phyloP scores from a whole-genome alignment of 2,113 vertebrate genomes.

The Semnornis frantzii region DNA sequence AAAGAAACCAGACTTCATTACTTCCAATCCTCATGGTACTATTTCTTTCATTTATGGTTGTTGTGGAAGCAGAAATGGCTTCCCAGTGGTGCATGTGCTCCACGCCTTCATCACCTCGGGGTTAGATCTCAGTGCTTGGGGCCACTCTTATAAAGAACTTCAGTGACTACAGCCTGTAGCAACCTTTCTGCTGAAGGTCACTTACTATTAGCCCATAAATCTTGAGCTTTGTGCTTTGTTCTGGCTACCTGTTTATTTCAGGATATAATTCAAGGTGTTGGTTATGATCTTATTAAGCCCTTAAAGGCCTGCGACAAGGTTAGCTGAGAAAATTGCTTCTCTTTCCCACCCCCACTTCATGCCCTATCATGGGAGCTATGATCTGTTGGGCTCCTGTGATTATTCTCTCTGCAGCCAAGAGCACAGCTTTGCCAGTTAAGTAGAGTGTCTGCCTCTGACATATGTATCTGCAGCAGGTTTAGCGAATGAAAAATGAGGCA shows the following conservation, averaged over 20 bases:
- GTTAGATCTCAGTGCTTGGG: background rate
- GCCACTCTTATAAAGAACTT: background rate
- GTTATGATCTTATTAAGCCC: constrained; percentile 48
- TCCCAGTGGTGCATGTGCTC: constrained; percentile 4
- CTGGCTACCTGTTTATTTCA: constrained; percentile 64
- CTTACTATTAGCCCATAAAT: constrained; percentile 49
- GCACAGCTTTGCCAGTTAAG: background rate
- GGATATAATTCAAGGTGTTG: constrained; percentile 59
- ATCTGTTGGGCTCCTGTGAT: constrained; percentile 28
- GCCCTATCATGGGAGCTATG: background rate
- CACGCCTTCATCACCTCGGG: background rate
- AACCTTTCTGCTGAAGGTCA: constrained; percentile 53
- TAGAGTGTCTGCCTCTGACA: background rate
- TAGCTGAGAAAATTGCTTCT: constrained; percentile 66
- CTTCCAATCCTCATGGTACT: background rate
- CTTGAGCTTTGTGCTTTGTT: constrained; percentile 9
- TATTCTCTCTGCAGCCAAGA: background rate
- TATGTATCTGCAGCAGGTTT: background rate
- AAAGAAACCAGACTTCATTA: constrained; percentile 34
- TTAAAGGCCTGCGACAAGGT: constrained; percentile 42
- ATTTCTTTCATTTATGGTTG: constrained; percentile 30
- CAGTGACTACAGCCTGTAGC: background rate
- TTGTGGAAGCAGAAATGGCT: background rate
- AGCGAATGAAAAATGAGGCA: background rate
- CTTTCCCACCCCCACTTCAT: background rate